These are phyloP conservation scores for pig (Sus scrofa) DNA, from an alignment of 2,113 vertebrate genomes.

Conservation along the genomic window T2T-Sscrofa CM000817.6:102388001-102388500, in stretches of 20 bases:
- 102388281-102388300: neutral
- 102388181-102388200: neutral
- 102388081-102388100: neutral
- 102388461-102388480: no score
- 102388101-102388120: neutral
- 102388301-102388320: neutral
- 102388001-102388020: rapidly evolving
- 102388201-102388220: neutral
- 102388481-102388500: no score
- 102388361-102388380: neutral
- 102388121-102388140: neutral
- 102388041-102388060: neutral
- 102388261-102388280: neutral
- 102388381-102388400: neutral
- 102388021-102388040: neutral
- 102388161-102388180: neutral
- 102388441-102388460: no score
- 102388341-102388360: neutral
- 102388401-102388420: neutral
- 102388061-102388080: neutral
- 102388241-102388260: neutral
- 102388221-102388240: neutral
- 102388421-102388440: neutral
- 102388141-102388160: neutral
- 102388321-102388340: neutral